Conservation (phyloP, 2,888 invertebrate species). For the Pandemis corylana region DNA sequence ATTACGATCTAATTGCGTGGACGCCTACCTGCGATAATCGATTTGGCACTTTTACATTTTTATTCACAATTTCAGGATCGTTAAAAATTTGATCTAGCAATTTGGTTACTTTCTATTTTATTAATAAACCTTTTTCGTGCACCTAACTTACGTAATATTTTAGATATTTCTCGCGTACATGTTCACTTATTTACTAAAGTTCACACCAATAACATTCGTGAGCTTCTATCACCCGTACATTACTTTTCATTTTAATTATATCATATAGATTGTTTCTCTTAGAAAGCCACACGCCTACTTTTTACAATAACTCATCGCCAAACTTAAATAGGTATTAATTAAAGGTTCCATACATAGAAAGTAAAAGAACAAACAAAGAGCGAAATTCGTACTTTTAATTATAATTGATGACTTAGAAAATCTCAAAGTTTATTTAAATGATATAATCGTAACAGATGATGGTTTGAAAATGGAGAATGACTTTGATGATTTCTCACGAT, state of each 20-base stretch:
- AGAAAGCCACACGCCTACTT: conserved; percentile 2
- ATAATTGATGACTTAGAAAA: conserved; percentile 38
- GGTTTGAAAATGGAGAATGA: conserved; percentile 23
- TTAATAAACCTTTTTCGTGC: neutral
- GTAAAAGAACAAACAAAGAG: conserved; percentile 29
- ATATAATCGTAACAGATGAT: conserved; percentile 29
- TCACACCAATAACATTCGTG: neutral
- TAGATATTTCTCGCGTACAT: no score
- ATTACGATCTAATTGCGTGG: neutral
- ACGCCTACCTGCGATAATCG: neutral
- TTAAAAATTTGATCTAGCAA: conserved; percentile 23
- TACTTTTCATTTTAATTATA: conserved; percentile 9
- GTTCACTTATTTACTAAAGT: neutral
- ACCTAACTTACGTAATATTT: neutral
- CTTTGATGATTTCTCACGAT: conserved; percentile 39
- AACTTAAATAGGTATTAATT: conserved; percentile 16
- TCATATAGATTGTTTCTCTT: neutral
- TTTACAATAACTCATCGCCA: neutral
- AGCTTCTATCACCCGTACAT: neutral
- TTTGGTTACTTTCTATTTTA: conserved; percentile 23
- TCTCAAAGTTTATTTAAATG: conserved; percentile 30
- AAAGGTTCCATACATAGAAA: conserved; percentile 31
- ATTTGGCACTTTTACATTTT: neutral
- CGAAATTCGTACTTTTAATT: conserved; percentile 35
- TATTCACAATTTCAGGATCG: conserved; percentile 16